Conservation (phyloP, 2,888 invertebrate species). For the Apodemia mormo region DNA sequence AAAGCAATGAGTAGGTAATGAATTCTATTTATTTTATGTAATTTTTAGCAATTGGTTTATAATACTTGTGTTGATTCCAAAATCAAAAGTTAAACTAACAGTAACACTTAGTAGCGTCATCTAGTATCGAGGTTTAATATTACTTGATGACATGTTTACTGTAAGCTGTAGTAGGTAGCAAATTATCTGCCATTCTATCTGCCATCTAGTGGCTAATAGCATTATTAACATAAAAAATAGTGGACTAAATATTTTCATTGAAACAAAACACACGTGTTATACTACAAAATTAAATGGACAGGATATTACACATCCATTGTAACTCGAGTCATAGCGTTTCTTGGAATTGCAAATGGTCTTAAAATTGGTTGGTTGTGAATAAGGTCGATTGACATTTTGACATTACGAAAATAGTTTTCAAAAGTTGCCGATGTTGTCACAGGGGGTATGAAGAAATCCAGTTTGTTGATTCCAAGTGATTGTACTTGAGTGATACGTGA, state of each 20-base stretch:
- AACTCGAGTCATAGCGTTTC: neutral
- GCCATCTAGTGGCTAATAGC: constrained; percentile 29
- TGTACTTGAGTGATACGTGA: constrained; percentile 64
- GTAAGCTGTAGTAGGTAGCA: too few species aligned
- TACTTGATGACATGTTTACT: too few species aligned
- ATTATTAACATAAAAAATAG: constrained; percentile 6
- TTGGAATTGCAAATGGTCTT: constrained; percentile 7
- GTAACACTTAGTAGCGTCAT: constrained; percentile 21
- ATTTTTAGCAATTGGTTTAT: too few species aligned
- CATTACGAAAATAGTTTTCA: constrained; percentile 32
- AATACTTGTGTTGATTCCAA: neutral
- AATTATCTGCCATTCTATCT: neutral
- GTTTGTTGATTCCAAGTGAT: constrained; percentile 77
- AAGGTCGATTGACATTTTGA: constrained; percentile 35
- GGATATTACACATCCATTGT: neutral
- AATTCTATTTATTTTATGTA: too few species aligned
- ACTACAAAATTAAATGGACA: constrained; percentile 25
- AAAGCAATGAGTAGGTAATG: too few species aligned
- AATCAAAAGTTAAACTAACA: neutral
- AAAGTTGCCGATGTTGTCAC: constrained; percentile 42
- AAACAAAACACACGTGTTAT: constrained; percentile 26
- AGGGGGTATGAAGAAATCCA: constrained; percentile 74
- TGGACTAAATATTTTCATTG: neutral
- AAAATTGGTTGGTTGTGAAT: constrained; percentile 24
- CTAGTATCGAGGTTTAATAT: constrained; percentile 21